These are phyloP conservation scores for Synergus japonicus DNA, from an alignment of 2,888 invertebrate genomes.

Conservation along the genomic window DNA sequence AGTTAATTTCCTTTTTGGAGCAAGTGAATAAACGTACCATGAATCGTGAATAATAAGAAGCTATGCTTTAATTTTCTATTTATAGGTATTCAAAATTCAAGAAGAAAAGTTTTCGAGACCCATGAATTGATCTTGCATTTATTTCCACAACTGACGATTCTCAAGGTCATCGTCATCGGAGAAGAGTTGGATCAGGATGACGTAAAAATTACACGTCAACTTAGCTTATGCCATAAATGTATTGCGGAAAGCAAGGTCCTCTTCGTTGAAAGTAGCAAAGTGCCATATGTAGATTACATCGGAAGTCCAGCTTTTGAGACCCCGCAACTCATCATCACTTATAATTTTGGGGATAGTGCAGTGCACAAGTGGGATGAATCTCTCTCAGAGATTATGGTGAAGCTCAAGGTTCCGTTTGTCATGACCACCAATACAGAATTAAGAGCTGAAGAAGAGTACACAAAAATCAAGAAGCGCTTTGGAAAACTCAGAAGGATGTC, in stretches of 20 bases:
- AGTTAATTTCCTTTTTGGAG: too few relatives aligned
- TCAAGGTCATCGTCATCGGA: neutral
- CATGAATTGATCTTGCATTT: slow-evolving; percentile 12
- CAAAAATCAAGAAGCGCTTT: neutral
- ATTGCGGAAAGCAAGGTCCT: neutral
- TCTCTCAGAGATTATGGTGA: neutral
- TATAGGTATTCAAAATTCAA: neutral
- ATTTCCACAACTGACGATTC: neutral
- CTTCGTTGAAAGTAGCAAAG: neutral
- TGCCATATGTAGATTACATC: neutral
- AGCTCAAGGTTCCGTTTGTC: neutral
- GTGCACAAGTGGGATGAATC: neutral
- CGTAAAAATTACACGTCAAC: neutral
- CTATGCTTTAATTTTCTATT: neutral
- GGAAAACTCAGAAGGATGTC: neutral
- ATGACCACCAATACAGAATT: slow-evolving; percentile 1
- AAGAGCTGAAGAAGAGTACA: neutral
- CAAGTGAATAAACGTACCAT: too few relatives aligned
- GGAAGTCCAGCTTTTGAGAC: neutral
- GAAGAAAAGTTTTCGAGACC: neutral
- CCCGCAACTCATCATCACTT: slow-evolving; percentile 17
- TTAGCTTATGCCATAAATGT: neutral
- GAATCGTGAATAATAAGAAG: too few relatives aligned
- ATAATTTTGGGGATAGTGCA: neutral
- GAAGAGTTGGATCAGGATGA: neutral